Evolutionary conservation across 92 coral and sea anemone genomes (phyloP), one percentile per base, ranked within the genome.

Genomic region (Epizoanthus ramosus): DNA sequence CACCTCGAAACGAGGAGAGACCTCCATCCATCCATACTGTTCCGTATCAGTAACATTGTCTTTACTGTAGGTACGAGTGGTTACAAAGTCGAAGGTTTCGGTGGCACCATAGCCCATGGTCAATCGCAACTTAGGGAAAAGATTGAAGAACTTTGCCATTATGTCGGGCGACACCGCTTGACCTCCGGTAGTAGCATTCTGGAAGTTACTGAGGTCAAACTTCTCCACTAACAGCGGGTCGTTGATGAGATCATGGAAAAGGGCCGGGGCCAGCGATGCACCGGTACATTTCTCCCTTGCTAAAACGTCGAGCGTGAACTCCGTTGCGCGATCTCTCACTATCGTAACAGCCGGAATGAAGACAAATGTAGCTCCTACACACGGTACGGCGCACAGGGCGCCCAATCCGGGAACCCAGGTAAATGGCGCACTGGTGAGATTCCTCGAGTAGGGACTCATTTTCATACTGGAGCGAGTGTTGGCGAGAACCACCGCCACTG

Each of bases 381-480:
- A 17, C 10, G 70, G 70, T 9, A 21, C 31, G 0, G 15, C 7
- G 52, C 57, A 35, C 41, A 76, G 22, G 57, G 9, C 59, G 16
- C 57, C 82, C 23, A 76, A n/a, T 18, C 82, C 82, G 1, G 82
- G 82, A 4, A 41, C 59, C 82, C 82, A 76, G 69, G 57, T 76
- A 37, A 76, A 76, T 3, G 82, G 82, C 5, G 14, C 14, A 37
- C 19, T 2, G 24, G 13, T 12, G 13, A 76, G 37, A 3, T 1
- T 6, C 28, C 82, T 41, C 17, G 71, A 37, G 14, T 61, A 43
- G 52, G 12, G 5, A 10, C 3, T 19, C 5, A 60, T 10, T 12
- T 43, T 76, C 70, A 41, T 1, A 28, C 28, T 18, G 18, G 16
- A 16, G 80, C 28, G 12, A 7, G 15, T 18, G 63, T 15, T 57